Base-by-base conservation (phyloP, 2,113 vertebrate genomes). In the Oenanthe melanoleuca region DNA sequence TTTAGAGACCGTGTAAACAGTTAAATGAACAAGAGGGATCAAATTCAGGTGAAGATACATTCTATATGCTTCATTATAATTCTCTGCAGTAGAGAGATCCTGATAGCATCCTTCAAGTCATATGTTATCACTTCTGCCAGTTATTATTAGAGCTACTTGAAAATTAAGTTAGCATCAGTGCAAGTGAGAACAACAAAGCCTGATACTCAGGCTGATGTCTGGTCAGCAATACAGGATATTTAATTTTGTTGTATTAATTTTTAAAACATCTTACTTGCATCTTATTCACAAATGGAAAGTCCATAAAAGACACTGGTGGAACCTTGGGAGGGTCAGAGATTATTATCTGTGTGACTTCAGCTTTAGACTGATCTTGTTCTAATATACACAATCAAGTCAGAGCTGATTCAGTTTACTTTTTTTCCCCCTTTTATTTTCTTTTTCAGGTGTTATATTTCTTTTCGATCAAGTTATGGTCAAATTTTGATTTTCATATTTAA, bases 141-240 rank as follows among this genome's bases (percentile, higher is more conserved):
- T n/a, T 88, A 60, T 67, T 56, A 73, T 38, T 87, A 89, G 47
- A 85, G 73, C 66, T 82, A 70, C 78, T 77, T 94, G 79, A 95
- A 94, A 92, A 89, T 66, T 80, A 85, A 94, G 33, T 77, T 87
- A 77, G 3, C 29, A 61, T 45, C 40, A 53, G 24, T 67, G 57
- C 8, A 77, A 91, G 8, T 11, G 29, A 65, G 34, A 38, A 80
- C 59, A 34, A 77, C 55, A 88, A 82, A 83, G 52, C n/a, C 25
- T 86, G 19, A 40, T 65, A 74, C 5, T 74, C 13, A 49, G n/a
- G 37, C 18, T 88, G n/a, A 61, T 53, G 24, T 52, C 57, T 82
- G 61, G 85, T 87, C 87, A 94, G 33, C 29, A 82, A 26, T 49
- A 10, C 5, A 80, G 23, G 7, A 38, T 80, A 25, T 79, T 31